Evolutionary conservation across 2,113 vertebrate genomes (phyloP).

Genomic region (Forbesichthys agassizii): DNA sequence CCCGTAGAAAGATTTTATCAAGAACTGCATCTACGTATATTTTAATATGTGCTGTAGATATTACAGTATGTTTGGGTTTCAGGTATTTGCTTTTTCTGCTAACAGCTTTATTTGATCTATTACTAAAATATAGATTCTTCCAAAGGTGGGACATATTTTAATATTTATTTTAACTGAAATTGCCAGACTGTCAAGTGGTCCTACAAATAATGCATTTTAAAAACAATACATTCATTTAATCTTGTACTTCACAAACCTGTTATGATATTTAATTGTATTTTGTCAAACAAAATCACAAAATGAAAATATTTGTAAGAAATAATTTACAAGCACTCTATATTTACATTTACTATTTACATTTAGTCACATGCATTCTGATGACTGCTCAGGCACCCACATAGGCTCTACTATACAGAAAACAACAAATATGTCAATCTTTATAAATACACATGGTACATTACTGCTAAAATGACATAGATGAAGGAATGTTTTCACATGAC

Average conservation of each 20-base stretch:
- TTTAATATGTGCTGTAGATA: too few relatives aligned
- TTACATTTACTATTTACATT: slow-evolving; percentile 1
- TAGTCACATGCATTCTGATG: slow-evolving; percentile 16
- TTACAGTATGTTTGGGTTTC: neutral
- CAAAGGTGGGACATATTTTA: neutral
- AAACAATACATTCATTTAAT: neutral
- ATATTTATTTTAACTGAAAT: neutral
- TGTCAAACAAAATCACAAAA: too few relatives aligned
- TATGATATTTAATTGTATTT: too few relatives aligned
- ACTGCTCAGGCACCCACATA: neutral
- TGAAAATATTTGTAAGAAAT: too few relatives aligned
- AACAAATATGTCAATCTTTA: slow-evolving; percentile 20
- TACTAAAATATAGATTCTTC: neutral
- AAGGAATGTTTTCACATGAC: neutral
- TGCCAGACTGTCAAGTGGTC: neutral
- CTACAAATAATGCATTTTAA: neutral
- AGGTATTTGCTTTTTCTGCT: neutral
- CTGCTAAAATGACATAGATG: slow-evolving; percentile 13
- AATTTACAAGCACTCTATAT: slow-evolving; percentile 1
- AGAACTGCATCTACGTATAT: too few relatives aligned
- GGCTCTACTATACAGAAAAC: slow-evolving; percentile 17
- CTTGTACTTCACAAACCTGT: too few relatives aligned
- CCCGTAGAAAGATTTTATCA: too few relatives aligned
- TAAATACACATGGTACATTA: slow-evolving; percentile 48
- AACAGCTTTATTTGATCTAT: neutral